Evolutionary conservation across 2,888 invertebrate genomes (phyloP).

Genomic region (Metopia argyrocephala): DNA sequence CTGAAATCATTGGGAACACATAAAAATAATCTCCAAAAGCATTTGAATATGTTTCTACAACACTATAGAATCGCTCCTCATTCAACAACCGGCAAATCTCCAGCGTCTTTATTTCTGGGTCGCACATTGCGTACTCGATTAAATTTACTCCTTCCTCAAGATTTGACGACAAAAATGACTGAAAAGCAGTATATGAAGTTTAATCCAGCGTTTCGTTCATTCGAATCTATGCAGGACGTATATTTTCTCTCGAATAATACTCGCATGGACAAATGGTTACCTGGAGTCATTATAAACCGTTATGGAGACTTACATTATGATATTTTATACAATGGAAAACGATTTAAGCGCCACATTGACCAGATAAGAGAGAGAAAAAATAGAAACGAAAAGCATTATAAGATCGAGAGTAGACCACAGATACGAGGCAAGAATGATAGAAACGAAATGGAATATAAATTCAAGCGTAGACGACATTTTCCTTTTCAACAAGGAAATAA

Average conservation of each 20-base stretch:
- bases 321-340: constrained; percentile 27
- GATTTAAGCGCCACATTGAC: constrained; percentile 26
- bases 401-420: neutral
- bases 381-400: constrained; percentile 13
- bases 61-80: constrained; percentile 58
- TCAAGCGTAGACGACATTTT: neutral
- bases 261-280: constrained; percentile 49
- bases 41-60: constrained; percentile 45
- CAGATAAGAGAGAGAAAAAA: constrained; percentile 61
- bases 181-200: constrained; percentile 32
- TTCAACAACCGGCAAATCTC: constrained; percentile 48
- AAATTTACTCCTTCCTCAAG: constrained; percentile 41
- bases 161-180: neutral
- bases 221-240: constrained; percentile 26
- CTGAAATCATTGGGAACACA: constrained; percentile 38
- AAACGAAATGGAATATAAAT: neutral
- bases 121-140: constrained; percentile 46
- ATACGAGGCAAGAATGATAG: neutral
- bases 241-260: constrained; percentile 33
- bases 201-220: constrained; percentile 23
- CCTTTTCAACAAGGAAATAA: neutral
- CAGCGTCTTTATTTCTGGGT: constrained; percentile 51
- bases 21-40: constrained; percentile 26
- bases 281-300: constrained; percentile 22
- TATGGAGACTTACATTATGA: constrained; percentile 45